phyloP scores from a whole-genome alignment of 2,113 vertebrate species.

The Noturus placidus region DNA sequence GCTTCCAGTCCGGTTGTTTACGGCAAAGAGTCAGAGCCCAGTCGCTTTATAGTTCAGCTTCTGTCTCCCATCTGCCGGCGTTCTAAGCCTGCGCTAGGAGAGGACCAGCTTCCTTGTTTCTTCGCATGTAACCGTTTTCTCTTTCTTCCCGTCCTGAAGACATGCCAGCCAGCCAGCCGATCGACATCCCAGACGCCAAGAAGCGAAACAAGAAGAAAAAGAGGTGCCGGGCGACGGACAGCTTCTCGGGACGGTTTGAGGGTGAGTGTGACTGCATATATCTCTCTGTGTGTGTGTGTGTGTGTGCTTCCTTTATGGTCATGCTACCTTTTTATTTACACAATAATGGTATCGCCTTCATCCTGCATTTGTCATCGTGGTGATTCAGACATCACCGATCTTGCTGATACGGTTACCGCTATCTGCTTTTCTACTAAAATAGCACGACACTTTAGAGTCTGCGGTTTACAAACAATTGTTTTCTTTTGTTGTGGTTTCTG shows the following conservation, averaged over 20 bases:
- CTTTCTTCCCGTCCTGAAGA: constrained; percentile 66
- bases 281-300: not conserved
- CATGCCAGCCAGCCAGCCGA: constrained; percentile 90
- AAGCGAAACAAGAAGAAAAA: constrained; percentile 98
- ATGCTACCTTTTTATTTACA: not conserved
- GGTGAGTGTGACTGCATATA: constrained; percentile 65
- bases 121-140: not conserved
- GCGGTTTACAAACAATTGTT: not conserved
- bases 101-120: not conserved
- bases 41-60: constrained; percentile 5
- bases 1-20: not conserved
- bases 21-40: not conserved
- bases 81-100: not conserved
- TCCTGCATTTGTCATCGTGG: not conserved
- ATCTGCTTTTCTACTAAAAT: not conserved
- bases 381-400: not conserved
- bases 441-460: not conserved
- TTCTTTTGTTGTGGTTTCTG: too few relatives aligned
- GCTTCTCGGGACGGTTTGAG: constrained; percentile 94
- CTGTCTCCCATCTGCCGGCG: not conserved
- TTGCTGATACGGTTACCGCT: not conserved
- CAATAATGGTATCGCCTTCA: not conserved
- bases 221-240: constrained; percentile 93
- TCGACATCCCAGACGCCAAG: constrained; percentile 95
- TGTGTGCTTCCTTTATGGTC: too few relatives aligned